phyloP scores from a whole-genome alignment of 2,888 invertebrate species.

The Lithodes maja region DNA sequence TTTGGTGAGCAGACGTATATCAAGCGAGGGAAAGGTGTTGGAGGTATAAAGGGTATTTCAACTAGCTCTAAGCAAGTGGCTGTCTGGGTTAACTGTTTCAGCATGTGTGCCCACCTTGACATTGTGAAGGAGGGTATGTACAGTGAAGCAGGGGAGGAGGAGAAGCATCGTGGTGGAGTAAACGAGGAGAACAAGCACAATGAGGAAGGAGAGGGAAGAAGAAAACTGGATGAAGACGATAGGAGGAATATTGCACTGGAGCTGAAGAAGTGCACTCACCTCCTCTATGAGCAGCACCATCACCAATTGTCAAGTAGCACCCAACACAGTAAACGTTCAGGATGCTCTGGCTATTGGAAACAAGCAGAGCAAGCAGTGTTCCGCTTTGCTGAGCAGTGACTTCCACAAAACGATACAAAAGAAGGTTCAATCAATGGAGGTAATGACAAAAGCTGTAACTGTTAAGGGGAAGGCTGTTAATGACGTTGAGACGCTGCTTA shows the following conservation, averaged over 20 bases:
- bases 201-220: slow-evolving; percentile 26
- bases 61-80: neutral
- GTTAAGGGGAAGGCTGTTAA: slow-evolving; percentile 14
- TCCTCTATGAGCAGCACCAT: slow-evolving; percentile 28
- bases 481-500: slow-evolving; percentile 10
- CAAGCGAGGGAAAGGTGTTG: slow-evolving; percentile 21
- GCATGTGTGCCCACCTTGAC: slow-evolving; percentile 23
- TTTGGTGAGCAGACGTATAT: slow-evolving; percentile 26
- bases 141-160: neutral
- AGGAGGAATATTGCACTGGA: slow-evolving; percentile 4
- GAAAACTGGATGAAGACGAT: slow-evolving; percentile 25
- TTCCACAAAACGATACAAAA: slow-evolving; percentile 3
- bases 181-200: slow-evolving; percentile 25
- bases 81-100: slow-evolving; percentile 25
- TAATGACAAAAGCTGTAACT: slow-evolving; percentile 26
- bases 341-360: slow-evolving; percentile 18
- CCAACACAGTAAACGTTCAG: slow-evolving; percentile 22
- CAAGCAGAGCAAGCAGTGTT: slow-evolving; percentile 17
- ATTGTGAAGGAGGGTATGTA: slow-evolving; percentile 14
- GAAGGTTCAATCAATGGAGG: slow-evolving; percentile 35
- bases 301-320: neutral
- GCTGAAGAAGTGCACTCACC: slow-evolving; percentile 28
- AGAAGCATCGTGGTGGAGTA: slow-evolving; percentile 5
- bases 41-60: slow-evolving; percentile 25
- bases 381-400: slow-evolving; percentile 26